Conservation (phyloP, 1,140 invertebrate genomes). For the Zaprionus kolodkinae region DNA sequence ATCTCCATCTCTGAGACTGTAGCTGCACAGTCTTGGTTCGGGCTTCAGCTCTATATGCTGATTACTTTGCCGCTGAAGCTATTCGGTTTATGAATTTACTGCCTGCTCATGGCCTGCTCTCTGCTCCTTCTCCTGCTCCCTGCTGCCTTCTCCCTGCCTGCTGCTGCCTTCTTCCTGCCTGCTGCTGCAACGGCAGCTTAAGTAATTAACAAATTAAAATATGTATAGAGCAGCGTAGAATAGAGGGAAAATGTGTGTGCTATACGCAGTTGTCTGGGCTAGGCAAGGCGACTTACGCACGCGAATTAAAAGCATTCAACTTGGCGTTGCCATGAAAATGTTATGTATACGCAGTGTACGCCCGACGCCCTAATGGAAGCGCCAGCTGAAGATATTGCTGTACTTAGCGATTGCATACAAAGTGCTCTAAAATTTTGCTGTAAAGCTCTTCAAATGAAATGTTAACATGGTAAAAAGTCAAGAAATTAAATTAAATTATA, state of each 20-base stretch:
- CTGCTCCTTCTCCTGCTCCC: constrained; percentile 20
- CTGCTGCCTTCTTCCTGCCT: constrained; percentile 5
- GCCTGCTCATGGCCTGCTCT: constrained; percentile 14
- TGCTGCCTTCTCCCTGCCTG: neutral
- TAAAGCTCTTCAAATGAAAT: constrained; percentile 1
- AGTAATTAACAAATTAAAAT: constrained; percentile 82
- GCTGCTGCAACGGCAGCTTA: constrained; percentile 52
- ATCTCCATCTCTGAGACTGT: constrained; percentile 7
- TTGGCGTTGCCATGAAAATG: constrained; percentile 32
- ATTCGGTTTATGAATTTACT: constrained; percentile 66
- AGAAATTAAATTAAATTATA: no score
- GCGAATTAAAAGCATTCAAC: constrained; percentile 35
- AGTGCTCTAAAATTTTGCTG: constrained; percentile 5
- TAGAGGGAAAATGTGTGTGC: constrained; percentile 28
- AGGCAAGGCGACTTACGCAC: constrained; percentile 10
- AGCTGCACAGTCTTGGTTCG: constrained; percentile 9
- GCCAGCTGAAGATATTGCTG: constrained; percentile 16
- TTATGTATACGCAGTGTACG: constrained; percentile 34
- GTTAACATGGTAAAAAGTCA: no score
- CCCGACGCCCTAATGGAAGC: constrained; percentile 19
- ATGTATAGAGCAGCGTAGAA: constrained; percentile 46
- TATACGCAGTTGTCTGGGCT: neutral
- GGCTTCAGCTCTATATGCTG: constrained; percentile 58
- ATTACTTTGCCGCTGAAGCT: constrained; percentile 61
- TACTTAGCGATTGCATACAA: constrained; percentile 16